Conservation (phyloP, 2,888 invertebrate species). For the Syritta pipiens region DNA sequence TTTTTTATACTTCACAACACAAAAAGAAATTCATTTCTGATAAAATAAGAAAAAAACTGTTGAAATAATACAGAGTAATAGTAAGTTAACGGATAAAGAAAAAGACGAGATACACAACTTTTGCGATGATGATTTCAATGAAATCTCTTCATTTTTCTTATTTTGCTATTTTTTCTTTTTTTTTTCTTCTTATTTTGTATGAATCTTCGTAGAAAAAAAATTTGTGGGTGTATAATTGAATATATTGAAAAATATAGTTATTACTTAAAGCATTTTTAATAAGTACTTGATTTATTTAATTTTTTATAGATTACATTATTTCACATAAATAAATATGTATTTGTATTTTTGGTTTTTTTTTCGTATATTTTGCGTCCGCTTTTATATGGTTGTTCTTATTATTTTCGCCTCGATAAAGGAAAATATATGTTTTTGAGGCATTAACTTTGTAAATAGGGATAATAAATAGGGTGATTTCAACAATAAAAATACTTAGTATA, state of each 20-base stretch:
- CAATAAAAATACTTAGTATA: conserved; percentile 68
- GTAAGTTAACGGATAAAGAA: conserved; percentile 14
- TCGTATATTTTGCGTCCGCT: conserved; percentile 57
- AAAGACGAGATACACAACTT: conserved; percentile 26
- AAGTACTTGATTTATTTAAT: conserved; percentile 46
- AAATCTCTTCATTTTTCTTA: conserved; percentile 17
- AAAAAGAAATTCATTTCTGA: conserved; percentile 32
- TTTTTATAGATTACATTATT: conserved; percentile 56
- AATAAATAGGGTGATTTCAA: conserved; percentile 66
- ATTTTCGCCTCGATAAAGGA: conserved; percentile 39
- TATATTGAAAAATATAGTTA: conserved; percentile 66
- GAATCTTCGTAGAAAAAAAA: too few species aligned
- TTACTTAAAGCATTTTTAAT: conserved; percentile 68
- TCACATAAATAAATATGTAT: conserved; percentile 64
- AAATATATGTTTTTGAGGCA: conserved; percentile 35
- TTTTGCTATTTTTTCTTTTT: conserved; percentile 39
- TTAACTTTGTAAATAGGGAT: conserved; percentile 68
- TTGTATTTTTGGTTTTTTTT: conserved; percentile 69
- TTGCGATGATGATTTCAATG: conserved; percentile 55
- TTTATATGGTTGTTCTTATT: conserved; percentile 40
- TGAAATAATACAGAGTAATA: conserved; percentile 8
- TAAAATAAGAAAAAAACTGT: conserved; percentile 24
- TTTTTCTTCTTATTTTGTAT: conserved; percentile 19
- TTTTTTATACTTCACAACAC: conserved; percentile 8
- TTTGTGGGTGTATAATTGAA: conserved; percentile 63